Percentiles rank a stretch among this genome's conserved stretches.
Conservation (phyloP, 2,888 invertebrate species). For the Ceramica pisi region DNA sequence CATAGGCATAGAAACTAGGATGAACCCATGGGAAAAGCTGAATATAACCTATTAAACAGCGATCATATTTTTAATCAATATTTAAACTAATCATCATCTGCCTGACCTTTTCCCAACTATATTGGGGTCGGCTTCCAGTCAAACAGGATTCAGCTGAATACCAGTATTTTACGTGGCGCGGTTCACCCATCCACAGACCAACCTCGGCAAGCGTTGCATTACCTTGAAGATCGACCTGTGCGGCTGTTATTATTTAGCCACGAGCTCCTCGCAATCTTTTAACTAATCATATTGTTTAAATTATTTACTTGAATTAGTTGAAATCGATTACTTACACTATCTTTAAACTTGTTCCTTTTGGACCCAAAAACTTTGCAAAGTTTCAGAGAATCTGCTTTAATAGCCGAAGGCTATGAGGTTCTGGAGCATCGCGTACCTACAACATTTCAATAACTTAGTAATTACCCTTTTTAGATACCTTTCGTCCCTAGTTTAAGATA, state of each 20-base stretch:
- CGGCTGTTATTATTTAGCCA: too few relatives aligned
- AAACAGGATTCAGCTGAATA: too few relatives aligned
- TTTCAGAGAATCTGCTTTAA: slow-evolving; percentile 7
- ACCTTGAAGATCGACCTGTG: too few relatives aligned
- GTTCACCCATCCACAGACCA: too few relatives aligned
- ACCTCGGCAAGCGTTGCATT: too few relatives aligned
- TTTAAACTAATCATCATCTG: background rate
- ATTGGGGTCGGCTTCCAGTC: too few relatives aligned
- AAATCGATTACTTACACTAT: background rate
- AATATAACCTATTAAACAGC: background rate
- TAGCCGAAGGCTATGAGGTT: background rate
- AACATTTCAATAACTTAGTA: slow-evolving; percentile 1
- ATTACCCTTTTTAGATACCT: background rate
- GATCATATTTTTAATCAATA: too few relatives aligned
- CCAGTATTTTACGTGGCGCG: too few relatives aligned
- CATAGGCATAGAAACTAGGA: too few relatives aligned
- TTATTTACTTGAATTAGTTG: background rate
- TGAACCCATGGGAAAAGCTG: too few relatives aligned
- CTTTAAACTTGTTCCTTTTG: background rate
- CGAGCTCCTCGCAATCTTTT: too few relatives aligned
- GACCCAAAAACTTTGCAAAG: background rate
- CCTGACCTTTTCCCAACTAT: too few relatives aligned
- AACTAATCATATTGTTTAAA: background rate
- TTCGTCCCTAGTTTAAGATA: background rate
- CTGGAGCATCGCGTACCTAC: background rate